Conservation (phyloP, 2,888 invertebrate genomes). For the Nymphalis urticae region DNA sequence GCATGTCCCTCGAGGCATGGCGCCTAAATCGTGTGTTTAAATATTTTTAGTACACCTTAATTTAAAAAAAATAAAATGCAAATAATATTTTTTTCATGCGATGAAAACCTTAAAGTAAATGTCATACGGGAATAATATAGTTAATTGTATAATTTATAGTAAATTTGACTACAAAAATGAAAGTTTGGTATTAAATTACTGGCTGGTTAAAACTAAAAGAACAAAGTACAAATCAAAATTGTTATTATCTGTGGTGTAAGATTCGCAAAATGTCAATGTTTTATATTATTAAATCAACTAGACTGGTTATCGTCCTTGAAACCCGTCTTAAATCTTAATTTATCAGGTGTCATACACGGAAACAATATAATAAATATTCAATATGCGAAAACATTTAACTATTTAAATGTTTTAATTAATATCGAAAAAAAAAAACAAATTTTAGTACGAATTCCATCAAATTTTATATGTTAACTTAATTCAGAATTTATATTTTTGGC, state of each 20-base stretch:
- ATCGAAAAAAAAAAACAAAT: too few species aligned
- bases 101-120: too few species aligned
- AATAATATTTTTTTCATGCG: too few species aligned
- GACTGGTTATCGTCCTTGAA: constrained; percentile 14
- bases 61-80: too few species aligned
- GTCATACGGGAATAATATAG: too few species aligned
- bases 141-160: too few species aligned
- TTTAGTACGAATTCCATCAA: too few species aligned
- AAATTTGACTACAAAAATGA: too few species aligned
- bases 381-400: neutral
- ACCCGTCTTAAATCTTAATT: constrained; percentile 1
- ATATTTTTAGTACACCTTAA: constrained; percentile 9
- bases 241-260: constrained; percentile 1
- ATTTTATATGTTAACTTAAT: too few species aligned
- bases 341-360: constrained; percentile 1
- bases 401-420: neutral
- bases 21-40: constrained; percentile 28
- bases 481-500: too few species aligned
- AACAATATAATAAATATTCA: neutral
- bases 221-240: neutral
- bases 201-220: neutral
- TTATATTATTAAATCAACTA: neutral
- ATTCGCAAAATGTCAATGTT: constrained; percentile 18
- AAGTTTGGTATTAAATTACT: neutral
- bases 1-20: constrained; percentile 21